Base-by-base conservation (phyloP, 2,113 vertebrate species). In the Rhombomys opimus region DNA sequence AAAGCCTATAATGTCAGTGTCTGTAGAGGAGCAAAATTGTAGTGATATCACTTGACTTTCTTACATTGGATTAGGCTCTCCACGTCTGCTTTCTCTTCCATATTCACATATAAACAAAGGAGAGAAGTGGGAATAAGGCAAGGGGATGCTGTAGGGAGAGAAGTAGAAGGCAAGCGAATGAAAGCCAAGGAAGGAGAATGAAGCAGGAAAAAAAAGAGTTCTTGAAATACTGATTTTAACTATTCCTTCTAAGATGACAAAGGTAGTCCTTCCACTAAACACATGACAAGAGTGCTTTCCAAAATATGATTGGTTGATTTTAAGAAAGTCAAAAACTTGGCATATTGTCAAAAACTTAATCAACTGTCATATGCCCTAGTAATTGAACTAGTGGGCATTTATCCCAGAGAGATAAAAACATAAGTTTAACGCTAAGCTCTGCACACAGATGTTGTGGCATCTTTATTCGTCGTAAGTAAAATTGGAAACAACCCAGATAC, bases 361-460 rank as follows among this genome's bases (percentile, higher is more conserved):
- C 54, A 67, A 14, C 91, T 89, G 76, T 93, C 38, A 25, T 75
- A 59, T 52, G 17, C 5, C 54, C 38, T 35, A 61, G 17, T 27
- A 84, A 30, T 89, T 85, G 61, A 0, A 59, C 14, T 95, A 50
- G 81, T 88, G 32, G 67, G 35, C 65, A 86, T 94, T 88, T 90
- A 68, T 68, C 17, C 63, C 35, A 80, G 23, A 84, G 35, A 94
- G 91, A 89, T 96, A 2, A 80, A 97, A 95, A 96, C 13, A 35
- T 38, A 59, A 27, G n/a, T 90, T 94, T 96, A 50, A 70, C 22
- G 70, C 17, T 63, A 65, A 96, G 75, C 87, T 14, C 8, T 76
- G 22, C 75, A 81, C 57, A 78, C 23, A 84, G 70, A 68, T 91
- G 8, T 91, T 91, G 59, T 50, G 65, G 17, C 20, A 68, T 13